phyloP scores from a whole-genome alignment of 2,888 invertebrate species.

The Synergus gifuensis region DNA sequence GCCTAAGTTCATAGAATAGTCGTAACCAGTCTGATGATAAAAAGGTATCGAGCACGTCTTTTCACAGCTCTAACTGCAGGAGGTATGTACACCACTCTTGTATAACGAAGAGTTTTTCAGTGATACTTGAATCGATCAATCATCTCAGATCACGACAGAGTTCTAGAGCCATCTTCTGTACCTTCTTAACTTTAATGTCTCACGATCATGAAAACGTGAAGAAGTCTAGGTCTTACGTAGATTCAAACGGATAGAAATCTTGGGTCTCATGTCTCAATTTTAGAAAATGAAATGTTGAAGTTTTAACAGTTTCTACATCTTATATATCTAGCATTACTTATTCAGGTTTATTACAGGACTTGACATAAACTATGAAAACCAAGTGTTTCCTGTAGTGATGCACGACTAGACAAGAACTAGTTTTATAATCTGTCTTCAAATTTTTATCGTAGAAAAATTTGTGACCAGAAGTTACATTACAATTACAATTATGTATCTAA shows the following conservation, averaged over 20 bases:
- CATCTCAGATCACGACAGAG: constrained; percentile 36
- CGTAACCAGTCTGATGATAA: constrained; percentile 11
- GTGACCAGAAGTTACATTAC: no score
- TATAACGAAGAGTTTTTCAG: constrained; percentile 28
- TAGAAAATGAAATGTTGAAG: background rate
- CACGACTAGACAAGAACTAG: no score
- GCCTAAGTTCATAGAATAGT: constrained; percentile 24
- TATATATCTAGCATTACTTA: no score
- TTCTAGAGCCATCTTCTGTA: constrained; percentile 38
- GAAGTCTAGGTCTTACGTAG: constrained; percentile 48
- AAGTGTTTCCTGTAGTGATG: no score
- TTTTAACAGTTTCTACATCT: background rate
- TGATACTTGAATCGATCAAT: constrained; percentile 28
- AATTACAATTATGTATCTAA: no score
- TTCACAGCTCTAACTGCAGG: constrained; percentile 32
- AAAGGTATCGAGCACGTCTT: constrained; percentile 36
- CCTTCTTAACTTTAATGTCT: constrained; percentile 56
- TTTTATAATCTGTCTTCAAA: no score
- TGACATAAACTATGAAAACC: no score
- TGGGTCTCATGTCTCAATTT: background rate
- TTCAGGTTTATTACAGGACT: no score
- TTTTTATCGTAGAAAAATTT: no score
- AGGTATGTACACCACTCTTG: constrained; percentile 13
- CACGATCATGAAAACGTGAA: constrained; percentile 56
- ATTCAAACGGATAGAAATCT: constrained; percentile 1